phyloP scores from a whole-genome alignment of 2,113 vertebrate genomes.

The Apus apus region DNA sequence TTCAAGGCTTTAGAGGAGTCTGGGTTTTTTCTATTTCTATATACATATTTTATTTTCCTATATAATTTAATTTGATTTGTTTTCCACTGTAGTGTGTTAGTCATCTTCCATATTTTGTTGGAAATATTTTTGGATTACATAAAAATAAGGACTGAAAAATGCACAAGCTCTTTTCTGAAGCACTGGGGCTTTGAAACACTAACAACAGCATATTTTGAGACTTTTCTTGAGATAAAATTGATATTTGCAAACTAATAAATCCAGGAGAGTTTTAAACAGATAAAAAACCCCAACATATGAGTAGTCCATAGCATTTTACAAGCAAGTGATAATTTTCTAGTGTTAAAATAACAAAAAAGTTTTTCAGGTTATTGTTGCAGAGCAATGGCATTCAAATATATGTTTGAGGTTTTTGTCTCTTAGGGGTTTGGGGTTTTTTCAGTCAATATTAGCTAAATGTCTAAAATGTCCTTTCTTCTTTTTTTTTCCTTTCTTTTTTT shows the following conservation, averaged over 20 bases:
- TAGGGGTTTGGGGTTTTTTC: background rate
- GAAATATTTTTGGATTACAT: background rate
- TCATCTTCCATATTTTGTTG: background rate
- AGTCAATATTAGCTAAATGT: background rate
- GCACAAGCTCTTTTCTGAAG: background rate
- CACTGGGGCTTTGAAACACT: background rate
- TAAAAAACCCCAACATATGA: background rate
- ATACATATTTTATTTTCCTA: background rate
- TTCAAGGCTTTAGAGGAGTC: background rate
- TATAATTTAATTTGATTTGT: background rate
- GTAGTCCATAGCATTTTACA: background rate
- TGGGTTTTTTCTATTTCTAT: fast-evolving
- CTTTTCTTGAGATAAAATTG: background rate
- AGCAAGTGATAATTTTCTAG: background rate
- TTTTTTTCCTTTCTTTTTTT: no score
- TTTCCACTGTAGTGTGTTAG: background rate
- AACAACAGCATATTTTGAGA: background rate
- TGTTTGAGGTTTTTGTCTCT: background rate
- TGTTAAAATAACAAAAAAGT: background rate
- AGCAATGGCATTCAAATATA: background rate
- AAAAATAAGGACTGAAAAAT: background rate
- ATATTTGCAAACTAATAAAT: background rate
- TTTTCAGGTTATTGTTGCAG: background rate
- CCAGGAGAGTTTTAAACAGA: background rate
- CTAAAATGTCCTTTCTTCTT: background rate